Conservation (phyloP, 2,888 invertebrate species). For the Hoplodrina ambigua region DNA sequence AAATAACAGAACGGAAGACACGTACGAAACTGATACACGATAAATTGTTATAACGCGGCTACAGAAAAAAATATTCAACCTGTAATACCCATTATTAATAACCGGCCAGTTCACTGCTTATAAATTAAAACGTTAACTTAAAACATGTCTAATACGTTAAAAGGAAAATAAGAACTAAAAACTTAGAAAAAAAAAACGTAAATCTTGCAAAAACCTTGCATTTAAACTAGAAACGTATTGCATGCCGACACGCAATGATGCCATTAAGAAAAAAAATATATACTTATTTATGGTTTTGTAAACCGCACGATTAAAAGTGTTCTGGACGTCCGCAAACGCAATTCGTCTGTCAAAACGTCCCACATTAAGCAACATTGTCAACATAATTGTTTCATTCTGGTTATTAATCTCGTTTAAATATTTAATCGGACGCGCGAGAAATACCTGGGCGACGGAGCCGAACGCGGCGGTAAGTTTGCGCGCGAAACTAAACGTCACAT, state of each 20-base stretch:
- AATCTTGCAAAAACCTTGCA: slow-evolving; percentile 63
- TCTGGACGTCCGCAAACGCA: slow-evolving; percentile 52
- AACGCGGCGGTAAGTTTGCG: slow-evolving; percentile 66
- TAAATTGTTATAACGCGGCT: slow-evolving; percentile 32
- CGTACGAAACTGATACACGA: slow-evolving; percentile 34
- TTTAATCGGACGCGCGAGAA: slow-evolving; percentile 64
- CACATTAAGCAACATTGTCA: slow-evolving; percentile 74
- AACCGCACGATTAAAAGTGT: slow-evolving; percentile 54
- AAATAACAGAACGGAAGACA: slow-evolving; percentile 36
- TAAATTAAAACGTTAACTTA: slow-evolving; percentile 59
- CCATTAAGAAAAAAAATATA: slow-evolving; percentile 58
- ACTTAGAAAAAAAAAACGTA: slow-evolving; percentile 55
- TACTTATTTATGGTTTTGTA: slow-evolving; percentile 60
- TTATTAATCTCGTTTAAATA: slow-evolving; percentile 76
- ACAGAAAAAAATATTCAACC: slow-evolving; percentile 33
- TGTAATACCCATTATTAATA: slow-evolving; percentile 50
- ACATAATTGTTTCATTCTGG: slow-evolving; percentile 75
- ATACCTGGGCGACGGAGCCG: slow-evolving; percentile 61
- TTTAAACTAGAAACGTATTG: slow-evolving; percentile 60
- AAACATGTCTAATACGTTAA: slow-evolving; percentile 59
- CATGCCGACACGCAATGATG: slow-evolving; percentile 65
- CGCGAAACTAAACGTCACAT: slow-evolving; percentile 74
- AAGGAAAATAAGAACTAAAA: slow-evolving; percentile 55
- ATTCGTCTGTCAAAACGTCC: slow-evolving; percentile 63
- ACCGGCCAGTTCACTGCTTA: slow-evolving; percentile 43